A percentile compares a stretch with the other conserved stretches of the same genome.
phyloP scores from a whole-genome alignment of 2,888 invertebrate species.

The Malacosoma neustria region DNA sequence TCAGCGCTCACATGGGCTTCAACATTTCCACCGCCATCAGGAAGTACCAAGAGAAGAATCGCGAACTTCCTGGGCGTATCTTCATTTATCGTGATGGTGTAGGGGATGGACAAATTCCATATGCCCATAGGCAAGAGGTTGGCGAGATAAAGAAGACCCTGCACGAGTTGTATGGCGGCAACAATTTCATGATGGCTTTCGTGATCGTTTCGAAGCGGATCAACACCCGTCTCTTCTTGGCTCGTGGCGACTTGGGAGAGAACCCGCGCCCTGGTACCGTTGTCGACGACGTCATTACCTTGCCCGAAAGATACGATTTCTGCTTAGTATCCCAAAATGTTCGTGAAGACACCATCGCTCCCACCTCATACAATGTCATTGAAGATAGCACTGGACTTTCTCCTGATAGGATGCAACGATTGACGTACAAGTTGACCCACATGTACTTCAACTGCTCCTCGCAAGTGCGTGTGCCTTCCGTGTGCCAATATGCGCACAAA shows the following conservation, averaged over 20 bases:
- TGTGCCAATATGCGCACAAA: slow-evolving; percentile 96
- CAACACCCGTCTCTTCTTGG: slow-evolving; percentile 83
- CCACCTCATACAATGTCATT: slow-evolving; percentile 92
- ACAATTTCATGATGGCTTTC: slow-evolving; percentile 77
- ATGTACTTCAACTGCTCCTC: slow-evolving; percentile 94
- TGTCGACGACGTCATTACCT: slow-evolving; percentile 89
- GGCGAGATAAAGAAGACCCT: slow-evolving; percentile 71
- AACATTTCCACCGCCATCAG: slow-evolving; percentile 72
- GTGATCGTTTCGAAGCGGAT: slow-evolving; percentile 93
- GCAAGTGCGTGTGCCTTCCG: slow-evolving; percentile 89
- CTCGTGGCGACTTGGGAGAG: slow-evolving; percentile 30
- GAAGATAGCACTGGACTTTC: slow-evolving; percentile 79
- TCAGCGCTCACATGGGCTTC: slow-evolving; percentile 81
- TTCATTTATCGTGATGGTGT: slow-evolving; percentile 95
- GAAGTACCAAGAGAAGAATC: slow-evolving; percentile 62
- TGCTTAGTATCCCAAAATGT: slow-evolving; percentile 92
- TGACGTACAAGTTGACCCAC: slow-evolving; percentile 91
- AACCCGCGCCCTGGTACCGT: slow-evolving; percentile 92
- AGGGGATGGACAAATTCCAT: slow-evolving; percentile 91
- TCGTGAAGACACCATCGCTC: slow-evolving; percentile 91
- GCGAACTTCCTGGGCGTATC: slow-evolving; percentile 79
- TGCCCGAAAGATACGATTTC: slow-evolving; percentile 91
- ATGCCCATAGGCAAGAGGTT: slow-evolving; percentile 84
- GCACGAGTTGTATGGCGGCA: slow-evolving; percentile 63
- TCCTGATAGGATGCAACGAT: slow-evolving; percentile 85